A percentile compares a stretch with the other conserved stretches of the same genome.
phyloP scores from a whole-genome alignment of 1,140 invertebrate genomes.

The Euwallacea similis region DNA sequence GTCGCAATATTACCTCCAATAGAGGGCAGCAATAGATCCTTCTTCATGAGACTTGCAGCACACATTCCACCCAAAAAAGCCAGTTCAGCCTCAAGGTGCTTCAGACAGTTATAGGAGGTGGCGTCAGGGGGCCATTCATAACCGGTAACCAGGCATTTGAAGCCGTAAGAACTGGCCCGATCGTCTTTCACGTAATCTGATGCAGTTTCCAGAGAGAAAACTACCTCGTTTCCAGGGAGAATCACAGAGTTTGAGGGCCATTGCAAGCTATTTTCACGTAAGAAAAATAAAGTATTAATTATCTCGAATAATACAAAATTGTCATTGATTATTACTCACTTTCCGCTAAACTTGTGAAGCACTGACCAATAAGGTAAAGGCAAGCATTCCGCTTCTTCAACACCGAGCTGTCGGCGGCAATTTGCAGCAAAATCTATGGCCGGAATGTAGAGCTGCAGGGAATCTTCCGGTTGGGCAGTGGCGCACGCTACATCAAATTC shows the following conservation, averaged over 20 bases:
- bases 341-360: slow-evolving; percentile 64
- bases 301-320: not conserved
- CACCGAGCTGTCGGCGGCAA: not conserved
- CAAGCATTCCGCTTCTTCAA: slow-evolving; percentile 46
- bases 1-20: slow-evolving; percentile 57
- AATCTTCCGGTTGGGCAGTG: slow-evolving; percentile 93
- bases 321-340: slow-evolving; percentile 36
- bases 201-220: slow-evolving; percentile 93
- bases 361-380: slow-evolving; percentile 69
- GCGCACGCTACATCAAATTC: slow-evolving; percentile 93
- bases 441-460: slow-evolving; percentile 85
- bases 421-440: slow-evolving; percentile 37
- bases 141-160: slow-evolving; percentile 88
- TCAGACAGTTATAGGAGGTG: slow-evolving; percentile 59
- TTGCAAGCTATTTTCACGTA: slow-evolving; percentile 60
- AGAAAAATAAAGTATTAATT: slow-evolving; percentile 22
- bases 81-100: slow-evolving; percentile 86
- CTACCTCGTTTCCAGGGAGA: slow-evolving; percentile 90
- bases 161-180: slow-evolving; percentile 81
- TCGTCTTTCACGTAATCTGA: slow-evolving; percentile 95
- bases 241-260: slow-evolving; percentile 88
- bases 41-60: slow-evolving; percentile 84
- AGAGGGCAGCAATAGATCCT: slow-evolving; percentile 75
- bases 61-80: slow-evolving; percentile 90
- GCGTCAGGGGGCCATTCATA: slow-evolving; percentile 76